A percentile compares a stretch with the other conserved stretches of the same genome.
phyloP scores from a whole-genome alignment of 2,888 invertebrate genomes.

The Geotrupes spiniger region DNA sequence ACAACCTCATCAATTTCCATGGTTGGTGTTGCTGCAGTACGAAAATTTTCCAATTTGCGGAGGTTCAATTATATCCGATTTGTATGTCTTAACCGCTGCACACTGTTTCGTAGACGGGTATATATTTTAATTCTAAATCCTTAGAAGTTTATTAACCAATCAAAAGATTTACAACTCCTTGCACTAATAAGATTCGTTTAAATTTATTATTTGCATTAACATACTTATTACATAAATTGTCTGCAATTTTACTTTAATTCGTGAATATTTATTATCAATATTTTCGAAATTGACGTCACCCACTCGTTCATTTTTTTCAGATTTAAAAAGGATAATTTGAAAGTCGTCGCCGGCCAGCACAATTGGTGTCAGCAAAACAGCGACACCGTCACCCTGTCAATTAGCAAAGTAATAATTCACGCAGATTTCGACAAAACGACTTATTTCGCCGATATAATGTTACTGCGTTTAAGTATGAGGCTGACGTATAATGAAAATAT shows the following conservation, averaged over 20 bases:
- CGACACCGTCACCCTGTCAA: slow-evolving; percentile 23
- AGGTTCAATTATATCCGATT: slow-evolving; percentile 54
- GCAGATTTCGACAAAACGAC: slow-evolving; percentile 25
- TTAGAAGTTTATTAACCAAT: too few species aligned
- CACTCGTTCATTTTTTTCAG: slow-evolving; percentile 20
- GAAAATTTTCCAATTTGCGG: slow-evolving; percentile 47
- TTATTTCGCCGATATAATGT: slow-evolving; percentile 27
- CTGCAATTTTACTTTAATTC: not conserved
- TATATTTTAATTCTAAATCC: too few species aligned
- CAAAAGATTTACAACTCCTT: too few species aligned
- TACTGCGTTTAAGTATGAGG: slow-evolving; percentile 27
- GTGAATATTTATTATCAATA: too few species aligned
- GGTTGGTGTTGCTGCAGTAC: slow-evolving; percentile 26
- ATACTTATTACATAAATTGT: not conserved
- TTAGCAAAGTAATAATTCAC: slow-evolving; percentile 26
- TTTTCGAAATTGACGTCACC: not conserved
- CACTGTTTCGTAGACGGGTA: slow-evolving; percentile 49
- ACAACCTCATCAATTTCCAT: slow-evolving; percentile 27
- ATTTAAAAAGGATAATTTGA: slow-evolving; percentile 24
- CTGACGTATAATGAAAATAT: slow-evolving; percentile 26
- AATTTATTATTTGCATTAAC: not conserved
- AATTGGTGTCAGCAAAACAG: slow-evolving; percentile 25
- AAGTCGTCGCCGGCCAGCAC: slow-evolving; percentile 27
- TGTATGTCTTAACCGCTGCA: slow-evolving; percentile 58
- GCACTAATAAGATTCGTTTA: too few species aligned